Base-by-base conservation (phyloP, 2,113 vertebrate species). In the Myocastor coypus region DNA sequence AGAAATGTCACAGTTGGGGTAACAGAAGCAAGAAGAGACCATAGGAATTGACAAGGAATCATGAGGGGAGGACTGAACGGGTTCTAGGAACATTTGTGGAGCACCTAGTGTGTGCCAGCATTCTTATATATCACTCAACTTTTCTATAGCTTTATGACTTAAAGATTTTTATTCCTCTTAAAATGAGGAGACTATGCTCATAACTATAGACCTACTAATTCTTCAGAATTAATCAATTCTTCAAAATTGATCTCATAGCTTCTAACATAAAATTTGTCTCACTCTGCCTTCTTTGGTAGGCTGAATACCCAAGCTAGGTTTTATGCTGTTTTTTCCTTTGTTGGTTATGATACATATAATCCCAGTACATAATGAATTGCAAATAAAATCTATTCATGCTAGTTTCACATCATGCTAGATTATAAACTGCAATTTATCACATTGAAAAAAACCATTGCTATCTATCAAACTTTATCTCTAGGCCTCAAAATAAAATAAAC, bases 251-350 rank as follows among this genome's bases (percentile, higher is more conserved):
- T 63, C 71, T 42, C n/a, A 46, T 17, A 19, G 12, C 34, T 71
- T 75, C 73, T n/a, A 46, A 91, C 14, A 73, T 46, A 66, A 71
- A 82, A 24, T 78, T 20, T 10, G 1, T 52, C 42, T 78, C 37
- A 57, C 82, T 64, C 55, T 34, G 85, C 73, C 68, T 32, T 92
- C 46, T 50, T 46, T 17, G 46, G 66, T 46, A 89, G 17, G 57
- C 4, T 91, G 68, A 94, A 16, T 50, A 89, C 86, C 9, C 75
- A 93, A 57, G 73, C 16, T 83, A 59, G 82, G 52, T 82, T 94
- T 85, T 46, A 59, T 55, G 42, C 0, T 87, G 68, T 3, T 40
- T 69, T 81, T 91, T 46, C 37, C 34, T 83, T 11, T 82, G 46
- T 30, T 63, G 40, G 63, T 32, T 92, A 2, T n/a, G 50, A 92